Evolutionary conservation across 2,113 vertebrate genomes (phyloP).

Genomic region (Thunnus maccoyii): DNA sequence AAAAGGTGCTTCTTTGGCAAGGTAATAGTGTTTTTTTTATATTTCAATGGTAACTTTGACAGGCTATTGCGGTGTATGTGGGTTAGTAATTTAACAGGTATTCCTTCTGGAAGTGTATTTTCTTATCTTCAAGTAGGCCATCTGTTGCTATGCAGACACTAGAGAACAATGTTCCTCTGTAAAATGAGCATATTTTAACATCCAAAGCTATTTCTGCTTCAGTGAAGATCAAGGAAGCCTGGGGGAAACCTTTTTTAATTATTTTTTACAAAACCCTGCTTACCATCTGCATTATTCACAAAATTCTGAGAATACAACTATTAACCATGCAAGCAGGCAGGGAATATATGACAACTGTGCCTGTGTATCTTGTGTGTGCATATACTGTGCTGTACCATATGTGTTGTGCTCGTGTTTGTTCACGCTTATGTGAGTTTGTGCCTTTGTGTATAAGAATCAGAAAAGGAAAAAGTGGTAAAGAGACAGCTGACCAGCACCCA

Average conservation of each 20-base stretch:
- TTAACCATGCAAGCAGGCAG: constrained; percentile 48
- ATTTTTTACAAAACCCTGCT: constrained; percentile 64
- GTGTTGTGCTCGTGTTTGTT: background rate
- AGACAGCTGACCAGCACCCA: background rate
- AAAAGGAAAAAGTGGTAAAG: background rate
- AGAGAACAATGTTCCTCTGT: constrained; percentile 66
- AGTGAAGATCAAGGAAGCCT: constrained; percentile 72
- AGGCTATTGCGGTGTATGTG: constrained; percentile 45
- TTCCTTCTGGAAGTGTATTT: constrained; percentile 73
- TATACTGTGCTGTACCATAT: background rate
- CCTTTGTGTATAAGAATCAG: background rate
- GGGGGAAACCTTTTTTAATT: constrained; percentile 56
- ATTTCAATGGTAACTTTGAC: constrained; percentile 59
- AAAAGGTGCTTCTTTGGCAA: constrained; percentile 17
- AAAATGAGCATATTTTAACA: constrained; percentile 73
- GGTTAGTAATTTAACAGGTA: constrained; percentile 72
- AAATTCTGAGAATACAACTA: constrained; percentile 50
- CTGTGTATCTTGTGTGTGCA: constrained; percentile 12
- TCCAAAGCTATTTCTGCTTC: constrained; percentile 71
- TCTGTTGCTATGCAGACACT: constrained; percentile 74
- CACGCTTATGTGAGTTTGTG: background rate
- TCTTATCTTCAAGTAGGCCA: constrained; percentile 77
- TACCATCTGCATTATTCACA: constrained; percentile 71
- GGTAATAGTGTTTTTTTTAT: constrained; percentile 29
- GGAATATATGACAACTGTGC: constrained; percentile 19